Base-by-base conservation (phyloP, 2,888 invertebrate genomes). In the Thera obeliscata region DNA sequence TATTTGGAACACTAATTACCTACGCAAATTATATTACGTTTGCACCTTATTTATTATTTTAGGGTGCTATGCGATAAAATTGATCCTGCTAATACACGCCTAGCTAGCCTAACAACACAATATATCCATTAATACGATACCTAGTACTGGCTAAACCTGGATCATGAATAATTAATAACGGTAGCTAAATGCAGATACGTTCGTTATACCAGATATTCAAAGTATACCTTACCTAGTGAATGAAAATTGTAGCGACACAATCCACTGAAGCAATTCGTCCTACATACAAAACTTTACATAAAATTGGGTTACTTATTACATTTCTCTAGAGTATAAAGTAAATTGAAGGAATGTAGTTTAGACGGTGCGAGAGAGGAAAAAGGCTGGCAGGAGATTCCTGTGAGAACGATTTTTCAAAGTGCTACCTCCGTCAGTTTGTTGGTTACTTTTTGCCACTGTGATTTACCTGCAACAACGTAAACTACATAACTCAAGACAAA, bases 381-480 rank as follows among this genome's bases (percentile, higher is more conserved):
- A 83, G 81, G 82, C 81, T 82, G 76, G 80, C 80, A 74, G 70
- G 76, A 80, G 81, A 82, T 81, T 81, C 87, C 87, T 86, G 74
- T 57, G 86, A 88, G 89, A 87, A 85, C 85, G 81, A 88, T 90
- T 89, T 88, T 86, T 90, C 88, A 88, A 88, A 88, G 85, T 81
- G 82, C 52, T 50, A 50, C 50, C 52, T 52, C 33, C 52, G 81
- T 85, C 84, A 82, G 83, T 84, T 87, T 85, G 83, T 84, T 81
- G 81, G 80, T 80, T 81, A 78, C 79, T 82, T 81, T 81, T 83
- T 84, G 83, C 81, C 82, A 85, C 86, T 85, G 83, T 87, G 87
- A 88, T 90, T 89, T 87, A 86, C 79, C 76, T 72, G 72, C 71
- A 74, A 68, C 71, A 72, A 70, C 67, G 76, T 75, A 66, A 74